phyloP scores from a whole-genome alignment of 2,113 vertebrate species.

The Notechis scutatus region DNA sequence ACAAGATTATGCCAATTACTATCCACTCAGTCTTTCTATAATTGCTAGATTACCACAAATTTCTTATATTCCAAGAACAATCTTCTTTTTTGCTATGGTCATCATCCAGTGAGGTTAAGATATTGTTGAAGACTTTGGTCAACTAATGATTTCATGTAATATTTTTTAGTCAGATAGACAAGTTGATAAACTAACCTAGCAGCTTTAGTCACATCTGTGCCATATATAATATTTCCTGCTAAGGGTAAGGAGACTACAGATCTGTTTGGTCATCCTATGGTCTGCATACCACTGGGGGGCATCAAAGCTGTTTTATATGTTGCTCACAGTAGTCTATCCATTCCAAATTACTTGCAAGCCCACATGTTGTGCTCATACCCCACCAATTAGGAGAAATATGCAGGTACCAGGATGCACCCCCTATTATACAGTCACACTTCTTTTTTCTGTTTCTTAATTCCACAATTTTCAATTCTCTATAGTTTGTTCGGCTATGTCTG shows the following conservation, averaged over 20 bases:
- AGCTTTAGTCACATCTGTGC: not conserved
- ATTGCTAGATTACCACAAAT: not conserved
- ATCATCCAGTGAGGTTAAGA: not conserved
- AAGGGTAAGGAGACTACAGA: not conserved
- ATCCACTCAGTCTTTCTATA: not conserved
- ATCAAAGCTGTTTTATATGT: not conserved
- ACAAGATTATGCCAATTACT: not conserved
- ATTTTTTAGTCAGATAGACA: not conserved
- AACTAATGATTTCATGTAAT: not conserved
- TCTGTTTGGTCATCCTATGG: not conserved
- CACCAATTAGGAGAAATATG: not conserved
- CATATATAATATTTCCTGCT: not conserved
- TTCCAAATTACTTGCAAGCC: not conserved
- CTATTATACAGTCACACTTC: not conserved
- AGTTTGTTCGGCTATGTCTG: not conserved
- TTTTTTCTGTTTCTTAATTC: not conserved
- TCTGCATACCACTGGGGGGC: not conserved
- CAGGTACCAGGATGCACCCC: not conserved
- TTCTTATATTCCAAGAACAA: not conserved
- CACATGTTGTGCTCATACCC: not conserved
- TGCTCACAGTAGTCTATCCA: not conserved
- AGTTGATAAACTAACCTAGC: not conserved
- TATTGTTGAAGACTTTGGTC: not conserved
- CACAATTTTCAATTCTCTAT: not conserved
- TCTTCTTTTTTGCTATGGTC: not conserved